phyloP scores from a whole-genome alignment of 2,797 vertebrate species.

The Lepus townsendii region DNA sequence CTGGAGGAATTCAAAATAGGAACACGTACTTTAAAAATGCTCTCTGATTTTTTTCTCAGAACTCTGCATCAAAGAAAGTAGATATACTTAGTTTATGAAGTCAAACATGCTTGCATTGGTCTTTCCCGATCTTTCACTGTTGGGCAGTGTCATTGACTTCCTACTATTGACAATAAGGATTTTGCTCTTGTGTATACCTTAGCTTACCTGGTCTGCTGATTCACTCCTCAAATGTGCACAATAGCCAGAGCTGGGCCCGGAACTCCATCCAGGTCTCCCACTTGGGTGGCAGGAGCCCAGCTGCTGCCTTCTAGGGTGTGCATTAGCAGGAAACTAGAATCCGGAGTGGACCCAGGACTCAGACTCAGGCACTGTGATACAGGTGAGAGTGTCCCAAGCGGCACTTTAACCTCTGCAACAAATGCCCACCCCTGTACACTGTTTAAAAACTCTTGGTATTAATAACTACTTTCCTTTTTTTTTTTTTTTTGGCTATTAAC shows the following conservation, averaged over 20 bases:
- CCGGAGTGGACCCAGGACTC: too few relatives aligned
- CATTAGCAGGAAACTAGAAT: too few relatives aligned
- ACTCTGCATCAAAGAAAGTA: constrained; percentile 41
- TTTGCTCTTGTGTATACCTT: not conserved
- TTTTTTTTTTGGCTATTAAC: not conserved
- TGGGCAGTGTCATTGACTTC: not conserved
- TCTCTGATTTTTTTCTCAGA: not conserved
- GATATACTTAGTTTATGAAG: constrained; percentile 45
- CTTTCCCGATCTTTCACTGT: not conserved
- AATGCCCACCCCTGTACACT: too few relatives aligned
- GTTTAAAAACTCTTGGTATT: not conserved
- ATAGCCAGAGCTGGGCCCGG: too few relatives aligned
- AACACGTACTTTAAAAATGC: constrained; percentile 26
- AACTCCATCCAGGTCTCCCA: too few relatives aligned
- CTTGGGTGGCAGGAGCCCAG: too few relatives aligned
- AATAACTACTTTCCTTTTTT: not conserved
- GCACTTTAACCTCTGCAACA: too few relatives aligned
- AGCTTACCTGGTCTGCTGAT: not conserved
- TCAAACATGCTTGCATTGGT: not conserved
- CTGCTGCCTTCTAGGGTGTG: too few relatives aligned
- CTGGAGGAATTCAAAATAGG: constrained; percentile 43
- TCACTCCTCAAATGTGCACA: not conserved
- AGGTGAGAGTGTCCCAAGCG: too few relatives aligned
- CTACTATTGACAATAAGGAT: not conserved
- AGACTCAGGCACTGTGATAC: too few relatives aligned